Percentiles rank a stretch among this genome's conserved stretches.
Evolutionary conservation across 2,797 vertebrate species (phyloP).

Genomic region (Hypotaenidia philippensis): DNA sequence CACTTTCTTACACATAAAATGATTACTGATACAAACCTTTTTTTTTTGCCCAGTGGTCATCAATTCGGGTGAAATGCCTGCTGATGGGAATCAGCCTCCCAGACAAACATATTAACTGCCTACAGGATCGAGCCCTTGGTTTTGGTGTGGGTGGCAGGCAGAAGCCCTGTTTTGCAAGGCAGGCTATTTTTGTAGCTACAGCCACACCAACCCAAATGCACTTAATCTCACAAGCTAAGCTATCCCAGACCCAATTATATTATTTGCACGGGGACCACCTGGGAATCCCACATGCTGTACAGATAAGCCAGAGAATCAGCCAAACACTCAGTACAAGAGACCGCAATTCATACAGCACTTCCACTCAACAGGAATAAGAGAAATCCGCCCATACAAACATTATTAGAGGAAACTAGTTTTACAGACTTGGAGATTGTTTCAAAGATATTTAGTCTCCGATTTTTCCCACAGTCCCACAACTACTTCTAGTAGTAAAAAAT

Average conservation of each 20-base stretch:
- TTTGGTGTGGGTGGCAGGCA: constrained; percentile 63
- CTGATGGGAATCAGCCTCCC: constrained; percentile 39
- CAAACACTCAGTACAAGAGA: neutral
- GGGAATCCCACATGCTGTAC: constrained; percentile 1
- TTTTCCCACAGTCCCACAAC: neutral
- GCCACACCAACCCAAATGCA: neutral
- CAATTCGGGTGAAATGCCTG: neutral
- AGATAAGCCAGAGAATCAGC: neutral
- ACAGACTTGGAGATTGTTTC: neutral
- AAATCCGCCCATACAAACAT: neutral
- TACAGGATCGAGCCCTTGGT: constrained; percentile 35
- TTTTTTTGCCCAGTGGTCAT: constrained; percentile 31
- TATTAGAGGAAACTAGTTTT: neutral
- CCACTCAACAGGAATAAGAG: neutral
- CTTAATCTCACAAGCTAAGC: neutral
- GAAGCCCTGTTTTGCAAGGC: constrained; percentile 47
- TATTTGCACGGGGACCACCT: constrained; percentile 21
- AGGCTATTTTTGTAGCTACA: constrained; percentile 27
- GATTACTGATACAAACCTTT: neutral
- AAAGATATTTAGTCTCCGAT: neutral
- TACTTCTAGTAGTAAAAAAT: neutral
- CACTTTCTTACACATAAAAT: neutral
- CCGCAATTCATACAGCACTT: neutral
- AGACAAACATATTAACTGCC: constrained; percentile 42
- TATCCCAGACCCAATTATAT: constrained; percentile 32